A percentile compares a stretch with the other conserved stretches of the same genome.
Evolutionary conservation across 2,113 vertebrate species (phyloP).

Genomic region (Petrocephalus zakoni): DNA sequence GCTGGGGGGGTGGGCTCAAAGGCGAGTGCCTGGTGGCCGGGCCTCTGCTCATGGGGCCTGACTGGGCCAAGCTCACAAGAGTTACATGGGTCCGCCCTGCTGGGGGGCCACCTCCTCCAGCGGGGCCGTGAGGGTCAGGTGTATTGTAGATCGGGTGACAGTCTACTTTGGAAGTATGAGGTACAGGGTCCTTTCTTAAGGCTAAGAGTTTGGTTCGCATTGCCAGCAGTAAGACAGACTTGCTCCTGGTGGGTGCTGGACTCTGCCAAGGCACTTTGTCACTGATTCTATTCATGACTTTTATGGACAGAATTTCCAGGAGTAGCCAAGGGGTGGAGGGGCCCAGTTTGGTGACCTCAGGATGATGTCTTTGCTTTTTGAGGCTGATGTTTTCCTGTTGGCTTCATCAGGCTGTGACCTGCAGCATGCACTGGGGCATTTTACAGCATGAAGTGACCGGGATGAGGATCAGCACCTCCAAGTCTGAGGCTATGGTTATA

Average conservation of each 20-base stretch:
- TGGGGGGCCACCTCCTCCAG: background rate
- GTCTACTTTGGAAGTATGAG: background rate
- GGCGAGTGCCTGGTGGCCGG: background rate
- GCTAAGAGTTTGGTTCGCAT: background rate
- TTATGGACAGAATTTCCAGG: background rate
- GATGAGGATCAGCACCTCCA: background rate
- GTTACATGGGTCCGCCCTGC: background rate
- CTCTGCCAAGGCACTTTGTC: too few relatives aligned
- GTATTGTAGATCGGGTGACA: too few relatives aligned
- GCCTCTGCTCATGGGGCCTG: background rate
- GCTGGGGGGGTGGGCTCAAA: background rate
- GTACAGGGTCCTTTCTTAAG: background rate
- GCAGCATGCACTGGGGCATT: too few relatives aligned
- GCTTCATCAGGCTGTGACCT: too few relatives aligned
- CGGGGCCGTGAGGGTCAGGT: background rate
- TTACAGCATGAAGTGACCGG: background rate
- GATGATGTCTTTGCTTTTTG: background rate
- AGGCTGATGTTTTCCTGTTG: background rate
- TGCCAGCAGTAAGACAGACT: too few relatives aligned
- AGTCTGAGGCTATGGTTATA: background rate
- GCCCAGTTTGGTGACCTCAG: background rate
- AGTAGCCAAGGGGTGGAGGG: background rate
- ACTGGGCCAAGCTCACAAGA: background rate
- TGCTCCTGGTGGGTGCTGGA: too few relatives aligned
- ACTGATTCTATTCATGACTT: background rate